Evolutionary conservation across 1,140 invertebrate species (phyloP).

Genomic region (Cydia splendana): DNA sequence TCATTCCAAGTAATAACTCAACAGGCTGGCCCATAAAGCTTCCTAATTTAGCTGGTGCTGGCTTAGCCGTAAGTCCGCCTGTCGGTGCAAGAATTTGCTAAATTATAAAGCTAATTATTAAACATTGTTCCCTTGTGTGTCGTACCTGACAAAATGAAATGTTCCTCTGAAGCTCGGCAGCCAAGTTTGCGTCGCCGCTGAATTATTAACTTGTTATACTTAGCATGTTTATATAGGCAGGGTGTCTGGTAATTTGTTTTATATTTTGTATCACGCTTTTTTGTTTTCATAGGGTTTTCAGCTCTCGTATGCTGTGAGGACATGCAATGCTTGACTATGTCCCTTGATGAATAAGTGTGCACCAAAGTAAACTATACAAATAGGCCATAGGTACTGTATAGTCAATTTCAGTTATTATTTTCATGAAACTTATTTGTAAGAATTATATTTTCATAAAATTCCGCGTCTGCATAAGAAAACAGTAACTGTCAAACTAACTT

Average conservation of each 20-base stretch:
- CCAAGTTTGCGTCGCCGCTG: conserved; percentile 43
- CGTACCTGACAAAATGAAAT: conserved; percentile 60
- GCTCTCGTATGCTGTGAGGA: no score
- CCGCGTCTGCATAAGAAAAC: no score
- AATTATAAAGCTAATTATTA: conserved; percentile 71
- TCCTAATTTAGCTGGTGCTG: conserved; percentile 48
- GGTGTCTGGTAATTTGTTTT: conserved; percentile 29
- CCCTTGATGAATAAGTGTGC: no score
- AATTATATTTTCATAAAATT: no score
- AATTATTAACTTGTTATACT: conserved; percentile 49
- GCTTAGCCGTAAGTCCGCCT: conserved; percentile 57
- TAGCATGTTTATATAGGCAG: neutral
- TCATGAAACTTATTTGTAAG: no score
- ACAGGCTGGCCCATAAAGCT: conserved; percentile 40
- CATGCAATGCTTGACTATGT: no score
- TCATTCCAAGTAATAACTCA: conserved; percentile 34
- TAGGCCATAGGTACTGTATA: no score
- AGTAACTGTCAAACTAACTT: no score
- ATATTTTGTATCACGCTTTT: neutral
- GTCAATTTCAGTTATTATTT: no score
- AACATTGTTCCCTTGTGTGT: conserved; percentile 65
- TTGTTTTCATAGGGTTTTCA: no score
- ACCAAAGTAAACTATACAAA: no score
- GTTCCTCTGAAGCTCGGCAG: conserved; percentile 44
- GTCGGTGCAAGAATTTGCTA: conserved; percentile 53